Evolutionary conservation across 2,888 invertebrate species (phyloP), one percentile per base, ranked within the genome.

Genomic region (Leuctra nigra): DNA sequence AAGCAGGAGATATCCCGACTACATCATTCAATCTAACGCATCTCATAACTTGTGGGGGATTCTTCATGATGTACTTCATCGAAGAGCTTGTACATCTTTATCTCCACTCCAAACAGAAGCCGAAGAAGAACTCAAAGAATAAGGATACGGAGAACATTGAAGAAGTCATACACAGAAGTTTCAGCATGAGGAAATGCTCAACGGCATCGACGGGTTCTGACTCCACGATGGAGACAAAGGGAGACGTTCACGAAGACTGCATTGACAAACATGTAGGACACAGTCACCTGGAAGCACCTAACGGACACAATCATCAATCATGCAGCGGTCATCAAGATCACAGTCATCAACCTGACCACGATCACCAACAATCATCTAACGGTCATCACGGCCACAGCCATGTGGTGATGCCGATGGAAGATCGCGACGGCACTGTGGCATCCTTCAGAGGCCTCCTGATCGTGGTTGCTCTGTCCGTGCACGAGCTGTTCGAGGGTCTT

Each of bases 401-500:
- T 14, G 41, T 53, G 9, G 24, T 41, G 4, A n/a, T 24, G 41
- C 44, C 39, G 23, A 29, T 23, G 20, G 50, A 16, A 2, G 18
- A 44, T 14, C 13, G 20, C 35, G 20, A 35, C 7, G 69, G 68
- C n/a, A 67, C 79, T 62, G 78, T 80, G 25, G 74, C 74, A 29
- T 75, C 74, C 1, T 68, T 89, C 47, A 79, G 86, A 60, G 91
- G 87, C 16, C 73, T 92, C 18, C 77, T 92, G 54, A 84, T 91
- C 53, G 88, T 92, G 1, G 73, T 91, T 46, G 92, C 91, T 1
- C 74, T 92, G 20, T 90, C 91, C 11, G 81, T 92, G 57, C 92
- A 92, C 68, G 91, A 91, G 67, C 75, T 91, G 1, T 90, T 92
- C 67, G 91, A 92, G 74, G 92, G 91, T 18, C 74, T 91, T 53